Base-by-base conservation (phyloP, 2,888 invertebrate genomes). In the Antheraea yamamai region DNA sequence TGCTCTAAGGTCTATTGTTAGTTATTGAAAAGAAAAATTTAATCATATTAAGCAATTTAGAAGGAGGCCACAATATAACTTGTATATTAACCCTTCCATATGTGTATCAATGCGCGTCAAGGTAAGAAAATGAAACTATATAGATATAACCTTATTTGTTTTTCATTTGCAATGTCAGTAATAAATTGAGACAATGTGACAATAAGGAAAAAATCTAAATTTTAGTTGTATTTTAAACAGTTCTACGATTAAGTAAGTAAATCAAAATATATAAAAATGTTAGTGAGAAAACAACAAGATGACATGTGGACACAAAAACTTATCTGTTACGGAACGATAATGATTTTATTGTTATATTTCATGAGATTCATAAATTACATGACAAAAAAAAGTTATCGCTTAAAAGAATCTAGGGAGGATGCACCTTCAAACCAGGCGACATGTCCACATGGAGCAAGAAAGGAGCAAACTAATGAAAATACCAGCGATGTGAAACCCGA, bases 251-350 rank as follows among this genome's bases (percentile, higher is more conserved):
- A 70, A 39, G 20, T 18, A 18, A 47, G 61, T 74, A 76, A 75
- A 52, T 68, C 70, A 70, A 71, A 73, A 39, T 20, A 73, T n/a
- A 72, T n/a, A 76, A 83, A 77, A 78, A 91, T 91, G 91, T 82
- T 91, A 77, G 80, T 86, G 0, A 82, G 85, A 78, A 90, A 87
- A 75, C 81, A 85, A 75, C 61, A 81, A 0, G 85, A 88, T 1
- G 89, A 88, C 1, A 71, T 72, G 0, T 39, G 76, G 2, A 72
- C 81, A 12, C 85, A 86, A 4, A 84, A 82, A 66, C 47, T 89
- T 20, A 74, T 91, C 72, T 84, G 80, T 52, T 89, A 83, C 51
- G 86, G 84, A 1, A 83, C 79, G 0, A 26, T 85, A 16, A 14
- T 87, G 12, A 58, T 91, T 8, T 4, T 89, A 4, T 72, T 90